Conservation (phyloP, 2,797 vertebrate genomes). For the Miichthys miiuy region DNA sequence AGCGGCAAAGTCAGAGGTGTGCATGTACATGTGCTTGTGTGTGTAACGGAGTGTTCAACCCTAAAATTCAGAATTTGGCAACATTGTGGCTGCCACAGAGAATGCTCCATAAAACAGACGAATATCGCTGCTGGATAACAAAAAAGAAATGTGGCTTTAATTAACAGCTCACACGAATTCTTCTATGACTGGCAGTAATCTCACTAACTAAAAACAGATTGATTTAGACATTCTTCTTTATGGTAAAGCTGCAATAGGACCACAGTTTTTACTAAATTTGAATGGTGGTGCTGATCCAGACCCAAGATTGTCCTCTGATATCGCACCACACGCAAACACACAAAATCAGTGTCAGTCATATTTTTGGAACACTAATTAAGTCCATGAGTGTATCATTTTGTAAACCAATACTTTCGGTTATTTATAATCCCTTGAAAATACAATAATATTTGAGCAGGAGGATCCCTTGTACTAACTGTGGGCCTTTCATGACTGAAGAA, state of each 20-base stretch:
- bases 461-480: slow-evolving; percentile 6
- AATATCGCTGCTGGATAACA: slow-evolving; percentile 71
- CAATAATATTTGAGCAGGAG: slow-evolving; percentile 11
- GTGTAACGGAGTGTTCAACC: slow-evolving; percentile 11
- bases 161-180: slow-evolving; percentile 73
- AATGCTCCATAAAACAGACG: slow-evolving; percentile 74
- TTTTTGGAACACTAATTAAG: slow-evolving; percentile 9
- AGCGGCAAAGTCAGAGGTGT: slow-evolving; percentile 34
- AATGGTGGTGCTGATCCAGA: slow-evolving; percentile 28
- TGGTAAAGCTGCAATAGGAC: slow-evolving; percentile 51
- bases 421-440: slow-evolving; percentile 13
- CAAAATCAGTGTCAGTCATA: not conserved
- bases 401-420: not conserved
- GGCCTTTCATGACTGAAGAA: slow-evolving; percentile 19
- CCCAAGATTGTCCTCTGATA: slow-evolving; percentile 11
- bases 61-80: slow-evolving; percentile 73
- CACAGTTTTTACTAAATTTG: slow-evolving; percentile 24
- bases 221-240: slow-evolving; percentile 40
- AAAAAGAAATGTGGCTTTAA: slow-evolving; percentile 73
- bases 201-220: slow-evolving; percentile 75
- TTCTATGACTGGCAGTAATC: slow-evolving; percentile 64
- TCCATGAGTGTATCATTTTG: not conserved
- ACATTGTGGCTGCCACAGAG: slow-evolving; percentile 55
- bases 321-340: not conserved
- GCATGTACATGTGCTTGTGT: not conserved